A percentile compares a stretch with the other conserved stretches of the same genome.
Conservation (phyloP, 2,797 vertebrate species). For the Acrocephalus scirpaceus region DNA sequence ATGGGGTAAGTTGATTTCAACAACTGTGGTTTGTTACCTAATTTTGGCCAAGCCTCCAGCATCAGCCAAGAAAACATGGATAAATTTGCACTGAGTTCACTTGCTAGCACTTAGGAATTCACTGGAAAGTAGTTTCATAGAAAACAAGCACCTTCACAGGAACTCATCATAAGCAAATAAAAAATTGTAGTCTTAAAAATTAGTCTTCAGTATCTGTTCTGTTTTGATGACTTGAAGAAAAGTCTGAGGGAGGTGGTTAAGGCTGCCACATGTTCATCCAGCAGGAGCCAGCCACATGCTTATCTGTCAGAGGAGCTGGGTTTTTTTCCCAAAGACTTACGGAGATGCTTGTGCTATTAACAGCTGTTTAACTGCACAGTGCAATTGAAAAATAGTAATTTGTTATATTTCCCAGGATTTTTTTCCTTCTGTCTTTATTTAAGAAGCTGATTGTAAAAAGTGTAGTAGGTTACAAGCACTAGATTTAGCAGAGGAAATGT, state of each 20-base stretch:
- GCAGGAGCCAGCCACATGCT: neutral
- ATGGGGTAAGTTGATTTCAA: slow-evolving; percentile 86
- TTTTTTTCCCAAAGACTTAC: neutral
- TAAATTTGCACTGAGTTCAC: neutral
- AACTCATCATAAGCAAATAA: neutral
- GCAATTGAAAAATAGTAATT: neutral
- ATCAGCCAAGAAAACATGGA: neutral
- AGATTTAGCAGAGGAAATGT: neutral
- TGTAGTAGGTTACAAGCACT: neutral
- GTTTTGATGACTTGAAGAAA: neutral
- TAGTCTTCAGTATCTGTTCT: neutral
- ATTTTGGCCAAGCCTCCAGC: slow-evolving; percentile 18
- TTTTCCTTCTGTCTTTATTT: neutral
- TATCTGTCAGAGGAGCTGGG: neutral
- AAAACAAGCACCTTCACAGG: neutral
- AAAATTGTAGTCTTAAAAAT: neutral
- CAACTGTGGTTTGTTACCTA: slow-evolving; percentile 11
- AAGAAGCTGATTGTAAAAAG: neutral
- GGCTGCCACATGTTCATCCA: neutral
- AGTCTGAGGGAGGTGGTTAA: neutral
- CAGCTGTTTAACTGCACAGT: neutral
- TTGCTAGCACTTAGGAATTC: neutral
- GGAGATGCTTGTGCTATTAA: neutral
- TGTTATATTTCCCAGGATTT: neutral
- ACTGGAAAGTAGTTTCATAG: neutral